Evolutionary conservation across 2,888 invertebrate species (phyloP).

Genomic region (Sabellastarte sp.): DNA sequence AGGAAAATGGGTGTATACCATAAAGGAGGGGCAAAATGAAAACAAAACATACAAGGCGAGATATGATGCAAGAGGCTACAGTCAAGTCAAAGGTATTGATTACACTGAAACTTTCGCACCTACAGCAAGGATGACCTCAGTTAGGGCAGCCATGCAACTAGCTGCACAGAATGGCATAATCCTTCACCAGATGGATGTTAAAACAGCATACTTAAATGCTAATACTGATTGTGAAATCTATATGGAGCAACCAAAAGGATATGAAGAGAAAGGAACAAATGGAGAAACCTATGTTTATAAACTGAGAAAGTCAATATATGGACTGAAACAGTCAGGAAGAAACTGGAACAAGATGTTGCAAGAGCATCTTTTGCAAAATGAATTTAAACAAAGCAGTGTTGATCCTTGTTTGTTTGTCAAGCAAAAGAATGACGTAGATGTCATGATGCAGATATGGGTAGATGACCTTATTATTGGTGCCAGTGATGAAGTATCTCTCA

Average conservation of each 20-base stretch:
- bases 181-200: conserved; percentile 29
- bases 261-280: not conserved
- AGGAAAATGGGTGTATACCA: conserved; percentile 3
- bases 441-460: not conserved
- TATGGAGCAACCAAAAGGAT: conserved; percentile 27
- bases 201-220: conserved; percentile 27
- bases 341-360: conserved; percentile 25
- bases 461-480: conserved; percentile 8
- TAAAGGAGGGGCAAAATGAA: conserved; percentile 24
- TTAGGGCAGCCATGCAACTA: conserved; percentile 25
- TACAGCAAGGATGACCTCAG: conserved; percentile 23
- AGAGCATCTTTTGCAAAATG: conserved; percentile 12
- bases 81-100: conserved; percentile 25
- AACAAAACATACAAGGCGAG: conserved; percentile 22
- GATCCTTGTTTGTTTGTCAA: conserved; percentile 5
- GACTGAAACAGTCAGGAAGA: conserved; percentile 27
- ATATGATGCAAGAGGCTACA: conserved; percentile 29
- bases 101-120: conserved; percentile 32
- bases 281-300: conserved; percentile 18
- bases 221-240: conserved; percentile 29
- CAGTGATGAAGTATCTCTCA: not conserved
- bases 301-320: conserved; percentile 28
- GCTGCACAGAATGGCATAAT: conserved; percentile 21
- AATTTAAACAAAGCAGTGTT: conserved; percentile 7
- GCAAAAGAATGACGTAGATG: no score